These are phyloP conservation scores for Perognathus longimembris DNA, from an alignment of 2,113 vertebrate genomes.

Conservation along the genomic window DNA sequence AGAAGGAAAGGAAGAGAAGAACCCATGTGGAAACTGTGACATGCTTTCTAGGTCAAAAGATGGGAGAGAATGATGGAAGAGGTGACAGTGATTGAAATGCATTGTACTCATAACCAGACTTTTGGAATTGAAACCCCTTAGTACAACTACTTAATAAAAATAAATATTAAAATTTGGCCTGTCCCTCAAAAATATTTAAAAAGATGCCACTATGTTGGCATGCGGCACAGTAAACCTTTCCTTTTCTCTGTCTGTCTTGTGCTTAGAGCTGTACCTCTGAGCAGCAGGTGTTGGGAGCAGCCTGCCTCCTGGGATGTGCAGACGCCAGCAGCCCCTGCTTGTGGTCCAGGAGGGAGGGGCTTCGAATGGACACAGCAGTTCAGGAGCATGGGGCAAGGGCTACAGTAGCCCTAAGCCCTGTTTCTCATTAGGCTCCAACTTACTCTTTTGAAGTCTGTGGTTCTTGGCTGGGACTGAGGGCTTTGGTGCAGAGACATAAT, in stretches of 20 bases:
- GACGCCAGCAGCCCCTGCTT: not conserved
- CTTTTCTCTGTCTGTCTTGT: not conserved
- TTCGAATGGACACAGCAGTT: not conserved
- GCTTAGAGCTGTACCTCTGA: too few relatives aligned
- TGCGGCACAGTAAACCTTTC: accelerated
- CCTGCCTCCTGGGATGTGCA: not conserved
- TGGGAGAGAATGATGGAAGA: too few relatives aligned
- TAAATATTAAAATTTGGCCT: too few relatives aligned
- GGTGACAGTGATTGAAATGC: too few relatives aligned
- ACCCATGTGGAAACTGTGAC: not conserved
- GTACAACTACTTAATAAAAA: too few relatives aligned
- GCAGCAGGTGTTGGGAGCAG: not conserved
- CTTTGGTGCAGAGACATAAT: not conserved
- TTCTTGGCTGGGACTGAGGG: not conserved
- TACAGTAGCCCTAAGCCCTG: not conserved
- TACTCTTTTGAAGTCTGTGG: not conserved
- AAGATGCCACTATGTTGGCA: accelerated
- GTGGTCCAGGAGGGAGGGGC: not conserved
- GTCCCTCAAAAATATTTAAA: too few relatives aligned
- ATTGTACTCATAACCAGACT: too few relatives aligned
- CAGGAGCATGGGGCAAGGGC: not conserved
- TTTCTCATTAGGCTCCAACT: not conserved
- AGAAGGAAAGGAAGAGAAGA: not conserved
- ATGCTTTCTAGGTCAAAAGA: not conserved
- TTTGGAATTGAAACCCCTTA: too few relatives aligned